Base-by-base conservation (phyloP, 2,888 invertebrate species). In the Achlya flavicornis region DNA sequence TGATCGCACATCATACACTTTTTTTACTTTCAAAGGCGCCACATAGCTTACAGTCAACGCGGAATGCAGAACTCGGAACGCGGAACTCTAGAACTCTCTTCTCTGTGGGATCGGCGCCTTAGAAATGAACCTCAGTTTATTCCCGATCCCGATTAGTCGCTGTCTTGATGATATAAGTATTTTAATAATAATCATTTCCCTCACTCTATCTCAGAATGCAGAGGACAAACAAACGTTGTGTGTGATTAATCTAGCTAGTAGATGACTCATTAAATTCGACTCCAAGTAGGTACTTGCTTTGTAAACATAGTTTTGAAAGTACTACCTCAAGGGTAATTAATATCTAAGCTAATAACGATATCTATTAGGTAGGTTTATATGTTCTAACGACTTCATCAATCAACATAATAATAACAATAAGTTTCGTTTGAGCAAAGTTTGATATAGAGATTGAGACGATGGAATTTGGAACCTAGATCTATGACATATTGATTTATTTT, bases 161-260 rank as follows among this genome's bases (percentile, higher is more conserved):
- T 53, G 53, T 53, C 16, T 19, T 19, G 53, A 53, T 53, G 53
- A 53, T 19, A 14, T 53, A n/a, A n/a, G n/a, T n/a, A 53, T 53
- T 19, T 19, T n/a, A 53, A 19, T 53, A 53, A 19, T 53, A 53
- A 19, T 53, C 53, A 53, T 53, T 53, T 53, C 53, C 19, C 53
- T 48, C 48, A 48, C 48, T 48, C 14, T 48, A 48, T 48, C 8
- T 7, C 16, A 16, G n/a, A n/a, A n/a, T n/a, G n/a, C n/a, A n/a
- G n/a, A 48, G 10, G 53, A 53, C 53, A 19, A 19, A 19, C 16
- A 19, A 10, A 53, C 19, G 53, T 53, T 19, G 6, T 19, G 4
- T 19, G n/a, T 53, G 53, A 53, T 53, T 19, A 19, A 53, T 53
- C 53, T 10, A 53, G 19, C 53, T 10, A 53, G 19, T 53, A 7